Base-by-base conservation (phyloP, 2,797 vertebrate genomes). In the Anabas testudineus region DNA sequence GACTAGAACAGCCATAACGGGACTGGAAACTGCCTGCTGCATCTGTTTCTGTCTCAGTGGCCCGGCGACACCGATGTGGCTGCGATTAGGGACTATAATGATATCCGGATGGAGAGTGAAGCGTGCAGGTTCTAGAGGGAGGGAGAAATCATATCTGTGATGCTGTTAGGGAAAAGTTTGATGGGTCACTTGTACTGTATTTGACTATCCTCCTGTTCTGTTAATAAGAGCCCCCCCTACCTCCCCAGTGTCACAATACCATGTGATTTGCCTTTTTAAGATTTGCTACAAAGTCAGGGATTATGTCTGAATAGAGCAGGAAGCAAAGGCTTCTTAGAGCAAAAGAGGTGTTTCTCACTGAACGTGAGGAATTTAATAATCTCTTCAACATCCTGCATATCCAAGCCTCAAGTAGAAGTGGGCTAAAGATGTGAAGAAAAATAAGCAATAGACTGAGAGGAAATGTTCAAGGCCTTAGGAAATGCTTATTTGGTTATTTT, bases 11-110 rank as follows among this genome's bases (percentile, higher is more conserved):
- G 81, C 93, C 93, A 91, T 94, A 94, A 94, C 82, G 74, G 94
- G 94, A 95, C 92, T 94, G 94, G 94, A 95, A 95, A 94, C 86
- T 90, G 84, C 76, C 86, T 58, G 78, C 78, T 82, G 59, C n/a
- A 66, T 77, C 80, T 82, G 83, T 90, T 81, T 82, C 85, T 89
- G 89, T 89, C 70, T 90, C 78, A 42, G 84, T 91, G 89, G 71
- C 77, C 80, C 68, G 84, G 84, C 77, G 87, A 86, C 88, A 93
- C 80, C 81, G 90, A 88, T 82, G 87, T 61, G 85, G 83, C 79
- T 76, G 86, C 54, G 86, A 92, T 92, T 91, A 89, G 82, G 66
- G 80, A 81, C 87, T 67, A 88, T 92, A 91, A 91, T 86, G 88
- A 94, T 90, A 91, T 93, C 93, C 73, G 88, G 88, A 89, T 86